Base-by-base conservation (phyloP, 2,113 vertebrate species). In the Rattus rattus region DNA sequence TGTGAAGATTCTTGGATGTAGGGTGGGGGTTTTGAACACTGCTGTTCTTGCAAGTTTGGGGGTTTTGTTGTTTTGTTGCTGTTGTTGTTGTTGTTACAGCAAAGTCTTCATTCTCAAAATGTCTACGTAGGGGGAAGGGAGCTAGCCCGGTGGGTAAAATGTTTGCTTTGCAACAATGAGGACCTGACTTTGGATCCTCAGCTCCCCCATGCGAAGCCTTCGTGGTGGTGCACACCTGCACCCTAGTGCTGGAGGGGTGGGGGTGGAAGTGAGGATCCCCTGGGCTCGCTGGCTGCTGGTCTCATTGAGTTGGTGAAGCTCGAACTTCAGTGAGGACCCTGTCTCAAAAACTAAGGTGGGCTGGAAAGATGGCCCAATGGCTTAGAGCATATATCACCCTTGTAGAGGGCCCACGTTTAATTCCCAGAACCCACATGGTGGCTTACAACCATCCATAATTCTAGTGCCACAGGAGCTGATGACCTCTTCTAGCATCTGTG, bases 151-250 rank as follows among this genome's bases (percentile, higher is more conserved):
- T n/a, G 65, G 47, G 39, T 7, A 30, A 30, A 65, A 43, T 5
- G 26, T 28, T 65, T 30, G 63, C 19, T 24, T 49, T 36, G 63
- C 17, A 67, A 13, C 63, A 69, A 3, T 67, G 63, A 22, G 63
- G 61, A 5, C 84, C 63, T 49, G 26, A 19, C 4, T 47, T 30
- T 63, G 84, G 43, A 28, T 30, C 81, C 36, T 43, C n/a, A 43
- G n/a, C 13, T 10, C 59, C 56, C 39, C 63, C 13, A 1, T 2
- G 59, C 65, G 59, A 65, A 19, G 28, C 14, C 61, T 19, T 8
- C 1, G 0, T 11, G 61, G 59, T 5, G 5, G 7, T 9, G 24
- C 13, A 47, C 2, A 6, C 24, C 7, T 63, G 24, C 13, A 19
- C 26, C 61, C 39, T 67, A 30, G 14, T 9, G 54, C 36, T 20